Conservation (phyloP, 2,797 vertebrate genomes). For the Bufotes viridis region DNA sequence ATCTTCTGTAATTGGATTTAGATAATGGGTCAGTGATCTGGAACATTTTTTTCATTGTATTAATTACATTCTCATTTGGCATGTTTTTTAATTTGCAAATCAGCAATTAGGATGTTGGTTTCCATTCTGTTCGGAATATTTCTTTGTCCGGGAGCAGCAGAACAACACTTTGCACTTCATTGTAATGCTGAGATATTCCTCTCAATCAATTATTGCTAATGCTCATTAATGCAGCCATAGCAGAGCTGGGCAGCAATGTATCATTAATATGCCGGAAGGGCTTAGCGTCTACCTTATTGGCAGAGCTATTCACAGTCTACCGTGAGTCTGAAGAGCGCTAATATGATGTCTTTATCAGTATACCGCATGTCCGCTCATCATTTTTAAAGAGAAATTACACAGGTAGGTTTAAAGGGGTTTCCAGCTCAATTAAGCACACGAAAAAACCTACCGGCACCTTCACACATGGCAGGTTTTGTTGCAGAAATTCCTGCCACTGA, state of each 20-base stretch:
- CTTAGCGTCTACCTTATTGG: conserved; percentile 11
- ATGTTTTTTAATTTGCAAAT: conserved; percentile 59
- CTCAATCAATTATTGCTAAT: conserved; percentile 51
- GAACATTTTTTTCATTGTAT: conserved; percentile 59
- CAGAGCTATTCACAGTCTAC: not conserved
- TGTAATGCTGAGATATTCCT: conserved; percentile 6
- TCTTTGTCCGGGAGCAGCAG: conserved; percentile 37
- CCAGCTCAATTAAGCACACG: not conserved
- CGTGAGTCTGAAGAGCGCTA: not conserved
- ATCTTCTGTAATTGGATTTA: conserved; percentile 56
- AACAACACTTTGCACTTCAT: conserved; percentile 41
- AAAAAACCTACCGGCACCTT: too few relatives aligned
- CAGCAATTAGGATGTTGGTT: conserved; percentile 57
- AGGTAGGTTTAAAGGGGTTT: not conserved
- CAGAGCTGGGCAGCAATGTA: conserved; percentile 9
- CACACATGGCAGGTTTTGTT: too few relatives aligned
- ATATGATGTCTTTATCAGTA: not conserved
- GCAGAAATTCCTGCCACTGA: too few relatives aligned
- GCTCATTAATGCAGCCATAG: conserved; percentile 46
- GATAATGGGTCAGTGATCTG: conserved; percentile 60
- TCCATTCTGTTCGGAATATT: conserved; percentile 40
- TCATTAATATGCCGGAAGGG: conserved; percentile 23
- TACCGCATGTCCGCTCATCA: not conserved
- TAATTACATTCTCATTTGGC: conserved; percentile 59
- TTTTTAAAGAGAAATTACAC: not conserved